A percentile compares a stretch with the other conserved stretches of the same genome.
Evolutionary conservation across 2,113 vertebrate genomes (phyloP).

Genomic region (Thamnaconus septentrionalis): DNA sequence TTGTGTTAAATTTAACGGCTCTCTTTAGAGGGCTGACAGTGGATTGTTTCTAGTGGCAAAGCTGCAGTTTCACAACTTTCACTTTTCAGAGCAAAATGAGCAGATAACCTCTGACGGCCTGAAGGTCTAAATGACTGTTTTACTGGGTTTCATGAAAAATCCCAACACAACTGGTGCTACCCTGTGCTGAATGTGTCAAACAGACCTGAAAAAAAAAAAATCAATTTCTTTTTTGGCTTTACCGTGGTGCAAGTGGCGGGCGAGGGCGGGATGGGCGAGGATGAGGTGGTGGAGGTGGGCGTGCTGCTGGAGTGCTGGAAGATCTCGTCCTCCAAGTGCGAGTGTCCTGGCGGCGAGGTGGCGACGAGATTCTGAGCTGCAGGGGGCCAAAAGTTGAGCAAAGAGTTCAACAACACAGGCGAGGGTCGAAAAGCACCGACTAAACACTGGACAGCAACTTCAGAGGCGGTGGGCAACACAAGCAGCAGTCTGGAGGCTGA

Average conservation of each 20-base stretch:
- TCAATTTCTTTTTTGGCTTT: background rate
- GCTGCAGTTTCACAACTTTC: too few relatives aligned
- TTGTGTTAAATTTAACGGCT: too few relatives aligned
- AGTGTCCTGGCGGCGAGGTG: constrained; percentile 86
- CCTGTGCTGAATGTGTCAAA: too few relatives aligned
- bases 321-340: constrained; percentile 86
- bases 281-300: constrained; percentile 88
- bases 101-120: too few relatives aligned
- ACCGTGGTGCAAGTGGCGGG: constrained; percentile 87
- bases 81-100: too few relatives aligned
- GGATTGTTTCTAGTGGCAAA: too few relatives aligned
- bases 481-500: too few relatives aligned
- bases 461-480: too few relatives aligned
- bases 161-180: background rate
- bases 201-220: background rate
- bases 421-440: too few relatives aligned
- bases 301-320: constrained; percentile 93
- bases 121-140: background rate
- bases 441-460: too few relatives aligned
- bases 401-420: background rate
- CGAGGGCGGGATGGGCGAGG: constrained; percentile 87
- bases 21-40: too few relatives aligned
- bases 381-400: background rate
- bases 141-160: too few relatives aligned
- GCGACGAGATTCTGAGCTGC: constrained; percentile 79